Percentiles rank a stretch among this genome's conserved stretches.
phyloP scores from a whole-genome alignment of 2,888 invertebrate genomes.

The Lissonota sp. region DNA sequence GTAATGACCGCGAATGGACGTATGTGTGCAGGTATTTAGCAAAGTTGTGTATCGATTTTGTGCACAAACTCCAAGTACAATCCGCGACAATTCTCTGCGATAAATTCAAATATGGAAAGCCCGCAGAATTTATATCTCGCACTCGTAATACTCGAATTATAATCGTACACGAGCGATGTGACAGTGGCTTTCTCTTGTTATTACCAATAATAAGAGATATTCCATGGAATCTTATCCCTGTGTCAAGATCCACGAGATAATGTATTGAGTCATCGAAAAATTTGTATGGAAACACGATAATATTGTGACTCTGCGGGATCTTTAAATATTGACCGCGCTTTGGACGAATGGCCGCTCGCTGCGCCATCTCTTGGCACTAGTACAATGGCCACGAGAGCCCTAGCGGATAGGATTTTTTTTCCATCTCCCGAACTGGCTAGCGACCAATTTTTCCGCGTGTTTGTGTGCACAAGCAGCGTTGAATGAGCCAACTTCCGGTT shows the following conservation, averaged over 20 bases:
- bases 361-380: constrained; percentile 71
- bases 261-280: neutral
- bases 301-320: neutral
- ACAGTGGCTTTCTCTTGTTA: too few species aligned
- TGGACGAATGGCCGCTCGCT: constrained; percentile 22
- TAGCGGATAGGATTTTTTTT: constrained; percentile 1
- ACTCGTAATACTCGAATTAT: constrained; percentile 54
- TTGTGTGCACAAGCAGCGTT: neutral
- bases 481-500: constrained; percentile 43
- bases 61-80: neutral
- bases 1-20: constrained; percentile 53
- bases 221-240: too few species aligned
- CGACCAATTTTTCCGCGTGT: constrained; percentile 6
- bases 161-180: constrained; percentile 19
- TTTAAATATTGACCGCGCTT: too few species aligned
- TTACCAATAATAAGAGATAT: too few species aligned
- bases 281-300: neutral
- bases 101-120: constrained; percentile 38
- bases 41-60: neutral
- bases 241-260: neutral
- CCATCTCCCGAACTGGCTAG: neutral
- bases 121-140: constrained; percentile 29
- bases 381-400: neutral
- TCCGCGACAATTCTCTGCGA: constrained; percentile 35
- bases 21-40: neutral